Conservation (phyloP, 2,888 invertebrate species). For the Lycocerus yunnanus region DNA sequence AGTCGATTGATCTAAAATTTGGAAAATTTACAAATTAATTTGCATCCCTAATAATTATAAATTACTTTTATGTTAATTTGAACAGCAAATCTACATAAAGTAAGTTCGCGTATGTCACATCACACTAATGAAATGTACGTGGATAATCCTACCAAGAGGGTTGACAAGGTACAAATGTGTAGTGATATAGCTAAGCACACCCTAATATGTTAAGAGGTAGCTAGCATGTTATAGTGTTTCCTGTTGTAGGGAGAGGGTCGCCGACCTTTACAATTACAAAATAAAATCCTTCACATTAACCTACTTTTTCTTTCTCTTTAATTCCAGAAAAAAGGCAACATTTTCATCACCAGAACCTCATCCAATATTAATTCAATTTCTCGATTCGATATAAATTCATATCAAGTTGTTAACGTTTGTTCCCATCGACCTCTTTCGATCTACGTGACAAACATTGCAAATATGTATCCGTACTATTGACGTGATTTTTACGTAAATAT, state of each 20-base stretch:
- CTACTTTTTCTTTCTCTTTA: background rate
- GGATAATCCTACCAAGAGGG: background rate
- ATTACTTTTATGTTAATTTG: background rate
- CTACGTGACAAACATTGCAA: background rate
- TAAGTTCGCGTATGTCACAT: background rate
- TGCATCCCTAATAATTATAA: background rate
- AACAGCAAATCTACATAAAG: background rate
- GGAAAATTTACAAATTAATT: background rate
- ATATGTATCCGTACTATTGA: background rate
- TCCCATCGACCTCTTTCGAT: background rate
- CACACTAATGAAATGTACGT: background rate
- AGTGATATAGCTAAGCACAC: background rate
- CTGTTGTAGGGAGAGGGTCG: background rate
- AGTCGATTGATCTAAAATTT: background rate
- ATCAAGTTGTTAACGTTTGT: background rate
- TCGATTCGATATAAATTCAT: background rate
- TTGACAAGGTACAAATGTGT: background rate
- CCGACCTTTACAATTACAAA: background rate
- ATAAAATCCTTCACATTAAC: background rate
- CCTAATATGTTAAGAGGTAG: constrained; percentile 2
- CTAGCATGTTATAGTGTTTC: background rate
- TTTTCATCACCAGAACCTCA: background rate
- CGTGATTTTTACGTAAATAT: background rate
- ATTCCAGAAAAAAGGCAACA: background rate
- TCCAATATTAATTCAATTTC: background rate